Evolutionary conservation across 2,888 invertebrate species (phyloP).

Genomic region (Anorthoa munda): DNA sequence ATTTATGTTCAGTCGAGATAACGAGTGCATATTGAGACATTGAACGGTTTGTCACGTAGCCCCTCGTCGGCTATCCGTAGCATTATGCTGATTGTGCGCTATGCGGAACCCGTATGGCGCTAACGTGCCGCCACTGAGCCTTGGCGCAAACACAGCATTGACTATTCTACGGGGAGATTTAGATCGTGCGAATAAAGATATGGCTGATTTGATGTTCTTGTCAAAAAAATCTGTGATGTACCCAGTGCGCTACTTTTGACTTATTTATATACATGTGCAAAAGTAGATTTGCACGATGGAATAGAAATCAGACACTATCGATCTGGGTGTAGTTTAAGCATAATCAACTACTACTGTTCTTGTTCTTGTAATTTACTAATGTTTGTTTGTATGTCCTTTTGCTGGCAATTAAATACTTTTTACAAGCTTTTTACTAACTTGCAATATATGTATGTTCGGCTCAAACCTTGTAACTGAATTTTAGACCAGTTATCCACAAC

Average conservation of each 20-base stretch:
- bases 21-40: conserved; percentile 79
- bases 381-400: too few species aligned
- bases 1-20: conserved; percentile 57
- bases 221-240: not conserved
- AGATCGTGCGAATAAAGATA: conserved; percentile 8
- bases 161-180: conserved; percentile 25
- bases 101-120: conserved; percentile 69
- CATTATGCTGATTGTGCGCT: conserved; percentile 83
- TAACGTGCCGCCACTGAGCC: conserved; percentile 57
- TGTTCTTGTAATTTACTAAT: too few species aligned
- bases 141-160: conserved; percentile 24
- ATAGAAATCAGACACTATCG: not conserved
- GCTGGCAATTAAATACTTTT: too few species aligned
- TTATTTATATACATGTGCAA: not conserved
- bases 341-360: too few species aligned
- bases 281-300: not conserved
- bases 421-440: too few species aligned
- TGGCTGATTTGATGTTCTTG: not conserved
- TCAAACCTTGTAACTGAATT: too few species aligned
- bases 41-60: conserved; percentile 80
- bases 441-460: too few species aligned
- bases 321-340: too few species aligned
- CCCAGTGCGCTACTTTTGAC: too few species aligned
- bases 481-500: too few species aligned
- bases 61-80: conserved; percentile 76